Percentiles rank a stretch among this genome's conserved stretches.
Conservation (phyloP, 2,888 invertebrate genomes). For the Ctena decussata region DNA sequence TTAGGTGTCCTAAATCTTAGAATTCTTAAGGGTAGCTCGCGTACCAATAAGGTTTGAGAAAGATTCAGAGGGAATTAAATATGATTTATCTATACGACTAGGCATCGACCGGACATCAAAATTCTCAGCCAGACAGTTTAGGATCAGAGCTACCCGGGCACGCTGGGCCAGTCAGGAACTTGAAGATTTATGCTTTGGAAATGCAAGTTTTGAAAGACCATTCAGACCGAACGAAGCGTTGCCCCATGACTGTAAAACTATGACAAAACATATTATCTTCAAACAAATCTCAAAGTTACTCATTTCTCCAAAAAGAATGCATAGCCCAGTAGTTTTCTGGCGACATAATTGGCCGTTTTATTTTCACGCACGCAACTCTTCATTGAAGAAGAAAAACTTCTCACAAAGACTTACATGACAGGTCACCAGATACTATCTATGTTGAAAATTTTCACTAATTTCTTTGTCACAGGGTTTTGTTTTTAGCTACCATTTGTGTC, state of each 20-base stretch:
- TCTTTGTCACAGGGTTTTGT: background rate
- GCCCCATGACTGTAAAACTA: background rate
- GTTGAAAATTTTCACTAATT: background rate
- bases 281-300: background rate
- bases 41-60: no score
- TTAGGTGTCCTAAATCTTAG: no score
- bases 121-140: no score
- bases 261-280: background rate
- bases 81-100: no score
- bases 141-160: no score
- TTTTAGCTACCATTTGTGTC: background rate
- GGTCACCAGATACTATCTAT: background rate
- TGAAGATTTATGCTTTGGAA: no score
- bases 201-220: background rate
- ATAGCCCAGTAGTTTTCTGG: background rate
- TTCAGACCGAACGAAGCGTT: background rate
- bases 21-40: no score
- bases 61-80: no score
- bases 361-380: background rate
- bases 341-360: background rate
- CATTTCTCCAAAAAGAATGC: background rate
- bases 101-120: no score
- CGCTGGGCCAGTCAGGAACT: no score
- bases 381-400: background rate
- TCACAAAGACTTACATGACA: no score